Percentiles rank a stretch among this genome's conserved stretches.
These are phyloP conservation scores for Tragelaphus imberbis DNA, from an alignment of 2,113 vertebrate genomes.

Conservation along the genomic window DNA sequence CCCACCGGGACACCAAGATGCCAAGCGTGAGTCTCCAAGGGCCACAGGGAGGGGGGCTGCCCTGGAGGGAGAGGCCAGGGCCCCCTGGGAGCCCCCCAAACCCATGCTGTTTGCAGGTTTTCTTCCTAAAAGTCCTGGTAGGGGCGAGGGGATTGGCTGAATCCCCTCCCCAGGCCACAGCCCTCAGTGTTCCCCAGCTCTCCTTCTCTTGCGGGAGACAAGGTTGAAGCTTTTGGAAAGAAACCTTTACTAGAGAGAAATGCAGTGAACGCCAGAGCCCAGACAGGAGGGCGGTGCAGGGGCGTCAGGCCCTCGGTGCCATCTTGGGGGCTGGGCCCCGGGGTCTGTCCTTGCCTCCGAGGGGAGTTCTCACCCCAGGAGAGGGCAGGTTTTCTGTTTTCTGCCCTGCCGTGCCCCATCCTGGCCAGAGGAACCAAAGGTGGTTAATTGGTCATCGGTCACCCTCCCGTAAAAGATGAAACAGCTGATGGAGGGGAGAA, in stretches of 20 bases:
- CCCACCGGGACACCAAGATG: rapidly evolving
- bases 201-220: background rate
- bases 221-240: background rate
- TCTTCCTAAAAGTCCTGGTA: background rate
- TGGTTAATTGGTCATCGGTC: background rate
- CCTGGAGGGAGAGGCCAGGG: background rate
- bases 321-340: background rate
- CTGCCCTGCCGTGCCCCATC: background rate
- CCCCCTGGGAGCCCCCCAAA: background rate
- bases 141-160: background rate
- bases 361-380: background rate
- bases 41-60: background rate
- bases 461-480: background rate
- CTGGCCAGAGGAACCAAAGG: background rate
- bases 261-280: background rate
- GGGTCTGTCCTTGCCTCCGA: background rate
- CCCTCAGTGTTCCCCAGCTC: background rate
- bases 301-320: background rate
- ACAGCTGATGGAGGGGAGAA: background rate
- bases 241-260: background rate
- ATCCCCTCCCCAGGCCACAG: background rate
- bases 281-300: background rate
- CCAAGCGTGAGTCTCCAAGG: background rate
- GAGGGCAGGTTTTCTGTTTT: background rate
- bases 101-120: background rate